Evolutionary conservation across 2,113 vertebrate genomes (phyloP).

Genomic region (Siphamia tubifer): DNA sequence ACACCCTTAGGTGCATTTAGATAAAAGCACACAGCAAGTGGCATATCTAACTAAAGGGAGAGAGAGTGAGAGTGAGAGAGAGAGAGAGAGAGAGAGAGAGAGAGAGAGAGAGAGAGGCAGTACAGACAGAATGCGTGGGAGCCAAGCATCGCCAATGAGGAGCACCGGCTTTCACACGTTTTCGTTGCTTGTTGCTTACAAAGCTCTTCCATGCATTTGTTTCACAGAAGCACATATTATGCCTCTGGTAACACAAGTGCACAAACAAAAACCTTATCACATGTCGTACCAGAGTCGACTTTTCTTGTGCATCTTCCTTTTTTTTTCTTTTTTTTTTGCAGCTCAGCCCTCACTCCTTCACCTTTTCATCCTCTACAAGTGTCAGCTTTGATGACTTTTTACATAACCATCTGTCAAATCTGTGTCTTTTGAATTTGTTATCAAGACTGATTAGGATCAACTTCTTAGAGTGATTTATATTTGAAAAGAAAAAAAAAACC

Average conservation of each 20-base stretch:
- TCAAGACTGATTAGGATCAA: background rate
- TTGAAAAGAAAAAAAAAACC: background rate
- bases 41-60: slow-evolving; percentile 33
- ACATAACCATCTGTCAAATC: background rate
- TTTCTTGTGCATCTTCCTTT: background rate
- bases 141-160: slow-evolving; percentile 1
- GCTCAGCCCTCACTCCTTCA: background rate
- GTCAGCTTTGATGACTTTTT: background rate
- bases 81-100: background rate
- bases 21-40: slow-evolving; percentile 59
- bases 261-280: background rate
- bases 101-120: background rate
- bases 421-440: background rate
- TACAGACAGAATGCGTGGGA: slow-evolving; percentile 34
- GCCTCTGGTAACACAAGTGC: background rate
- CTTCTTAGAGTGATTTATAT: background rate
- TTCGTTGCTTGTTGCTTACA: slow-evolving; percentile 6
- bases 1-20: slow-evolving; percentile 60
- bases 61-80: background rate
- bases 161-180: slow-evolving; percentile 12
- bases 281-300: too few species aligned
- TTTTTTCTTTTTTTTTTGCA: background rate
- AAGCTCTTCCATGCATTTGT: slow-evolving; percentile 19
- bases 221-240: slow-evolving; percentile 1
- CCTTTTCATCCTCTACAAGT: background rate